Base-by-base conservation (phyloP, 2,113 vertebrate genomes). In the Ondatra zibethicus region DNA sequence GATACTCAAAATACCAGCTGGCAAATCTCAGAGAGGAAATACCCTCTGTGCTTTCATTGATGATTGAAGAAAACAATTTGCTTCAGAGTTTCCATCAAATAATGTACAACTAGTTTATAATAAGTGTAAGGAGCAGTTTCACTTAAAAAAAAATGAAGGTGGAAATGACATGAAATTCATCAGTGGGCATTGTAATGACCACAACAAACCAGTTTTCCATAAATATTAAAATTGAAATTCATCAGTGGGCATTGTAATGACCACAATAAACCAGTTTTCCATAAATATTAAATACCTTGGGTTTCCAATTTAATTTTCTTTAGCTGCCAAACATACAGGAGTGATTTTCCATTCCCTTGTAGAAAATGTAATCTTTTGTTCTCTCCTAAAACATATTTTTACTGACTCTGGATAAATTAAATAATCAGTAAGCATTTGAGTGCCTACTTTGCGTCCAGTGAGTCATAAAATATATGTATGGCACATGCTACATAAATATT, bases 401-500 rank as follows among this genome's bases (percentile, higher is more conserved):
- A 23, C 39, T 91, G 87, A 85, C 86, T 42, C 85, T 92, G 66
- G 11, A 76, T 93, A 94, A 92, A 85, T 92, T 92, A 86, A 96
- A 94, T 82, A 94, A 89, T 95, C 92, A 92, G 52, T 42, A 95
- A 96, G 86, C 80, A 91, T 84, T 50, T 96, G 47, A 91, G 23
- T 88, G 76, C 27, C 61, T 86, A 87, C 45, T 95, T 96, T 95
- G 66, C 92, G 39, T 97, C 90, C n/a, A 95, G n/a, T 86, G 88
- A 95, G 78, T 97, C 86, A 82, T 72, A 73, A 92, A 94, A 94
- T 94, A 50, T 73, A 93, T 82, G 75, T 89, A 92, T 88, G 72
- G 70, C 82, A 16, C 70, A 93, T 66, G 85, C 50, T 96, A 80
- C 16, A 91, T 90, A 97, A 97, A 97, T 97, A 97, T 96, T 98